Base-by-base conservation (phyloP, 2,113 vertebrate genomes). In the Paraplagusia blochii region DNA sequence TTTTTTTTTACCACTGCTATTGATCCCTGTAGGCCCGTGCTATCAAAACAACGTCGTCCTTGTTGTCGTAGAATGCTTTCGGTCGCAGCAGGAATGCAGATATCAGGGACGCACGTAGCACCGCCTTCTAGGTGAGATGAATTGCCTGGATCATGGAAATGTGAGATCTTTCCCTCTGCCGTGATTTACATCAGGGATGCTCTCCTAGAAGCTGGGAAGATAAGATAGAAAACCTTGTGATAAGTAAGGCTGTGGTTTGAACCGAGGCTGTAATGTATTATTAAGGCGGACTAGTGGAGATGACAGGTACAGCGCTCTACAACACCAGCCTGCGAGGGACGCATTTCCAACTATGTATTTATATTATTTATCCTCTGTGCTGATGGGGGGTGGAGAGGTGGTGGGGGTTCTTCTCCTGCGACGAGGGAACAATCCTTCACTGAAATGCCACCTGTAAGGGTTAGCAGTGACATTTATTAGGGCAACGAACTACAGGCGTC, bases 111-210 rank as follows among this genome's bases (percentile, higher is more conserved):
- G 54, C 53, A 44, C 44, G 19, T 63, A 67, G 65, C 70, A 4
- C 22, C 22, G 6, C 44, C 63, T 55, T 66, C 64, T 64, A 9
- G 22, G 46, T 9, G 66, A 85, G 65, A 84, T 78, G 69, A 67
- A 72, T 69, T 63, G 76, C 49, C 51, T 56, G 58, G 44, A 64
- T 80, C 58, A 74, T 77, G 67, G 61, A 65, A 58, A 66, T 71
- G 68, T 63, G 69, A 38, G 70, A 79, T 85, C 80, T 71, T 61
- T 54, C 58, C 54, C 34, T 53, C 55, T 73, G 42, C 60, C 58
- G 67, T 50, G 77, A 79, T 82, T 77, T 74, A 54, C 69, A 67
- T 58, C 59, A 17, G 59, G 62, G 50, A 56, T 7, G 18, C 59
- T 66, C 63, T 69, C 48, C 42, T 53, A 67, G 50, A 76, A 43